A percentile compares a stretch with the other conserved stretches of the same genome.
Evolutionary conservation across 2,888 invertebrate species (phyloP).

Genomic region (Drosophila sordidapex): DNA sequence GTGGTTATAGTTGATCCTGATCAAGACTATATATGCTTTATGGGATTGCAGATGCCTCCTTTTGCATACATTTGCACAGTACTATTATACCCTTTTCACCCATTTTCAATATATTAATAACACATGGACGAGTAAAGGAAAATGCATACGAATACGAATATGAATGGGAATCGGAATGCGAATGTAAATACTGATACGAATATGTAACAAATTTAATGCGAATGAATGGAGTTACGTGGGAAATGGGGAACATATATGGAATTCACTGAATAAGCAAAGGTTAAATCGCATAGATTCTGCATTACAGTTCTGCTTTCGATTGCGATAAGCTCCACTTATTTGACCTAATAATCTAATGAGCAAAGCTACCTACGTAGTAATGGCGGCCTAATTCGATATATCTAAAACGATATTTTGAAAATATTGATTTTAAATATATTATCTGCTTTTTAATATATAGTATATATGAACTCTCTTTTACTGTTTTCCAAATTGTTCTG

Average conservation of each 20-base stretch:
- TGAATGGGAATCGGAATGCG: constrained; percentile 22
- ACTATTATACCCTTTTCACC: background rate
- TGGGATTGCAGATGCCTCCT: background rate
- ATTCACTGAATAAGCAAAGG: constrained; percentile 31
- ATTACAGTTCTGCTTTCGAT: constrained; percentile 26
- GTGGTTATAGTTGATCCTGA: background rate
- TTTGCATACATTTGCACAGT: background rate
- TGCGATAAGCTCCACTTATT: constrained; percentile 40
- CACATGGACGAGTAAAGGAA: constrained; percentile 29
- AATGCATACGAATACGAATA: constrained; percentile 35
- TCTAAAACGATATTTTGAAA: background rate
- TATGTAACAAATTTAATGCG: constrained; percentile 58
- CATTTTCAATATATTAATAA: constrained; percentile 6
- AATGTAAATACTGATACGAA: constrained; percentile 33
- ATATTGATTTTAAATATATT: background rate
- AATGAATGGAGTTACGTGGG: constrained; percentile 11
- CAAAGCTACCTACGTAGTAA: background rate
- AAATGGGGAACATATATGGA: background rate
- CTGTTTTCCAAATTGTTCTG: background rate
- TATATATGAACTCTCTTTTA: background rate
- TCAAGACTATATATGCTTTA: background rate
- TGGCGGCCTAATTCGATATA: background rate
- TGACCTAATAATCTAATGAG: constrained; percentile 37
- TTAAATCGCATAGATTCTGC: constrained; percentile 43
- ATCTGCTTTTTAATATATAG: too few relatives aligned